Evolutionary conservation across 1,140 invertebrate species (phyloP), one percentile per base, ranked within the genome.

Genomic region (Aphis craccivora): DNA sequence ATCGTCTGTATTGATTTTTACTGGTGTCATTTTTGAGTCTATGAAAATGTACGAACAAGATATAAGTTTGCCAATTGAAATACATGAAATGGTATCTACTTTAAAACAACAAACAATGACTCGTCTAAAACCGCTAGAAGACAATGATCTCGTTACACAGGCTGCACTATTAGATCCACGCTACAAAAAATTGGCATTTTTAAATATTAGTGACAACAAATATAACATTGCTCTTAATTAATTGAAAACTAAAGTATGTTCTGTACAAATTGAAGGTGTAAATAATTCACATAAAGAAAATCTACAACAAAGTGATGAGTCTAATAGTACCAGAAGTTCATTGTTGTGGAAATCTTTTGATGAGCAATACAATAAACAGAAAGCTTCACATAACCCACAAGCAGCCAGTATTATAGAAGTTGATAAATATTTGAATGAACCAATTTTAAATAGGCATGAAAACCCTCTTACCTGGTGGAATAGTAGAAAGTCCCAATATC

Each of bases 401-500:
- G 83, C 40, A 20, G 83, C 83, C 14, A 14, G 83, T 2, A 86
- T 40, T 40, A 40, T 86, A 40, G 83, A 86, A 86, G 11, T 86
- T 86, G n/a, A 86, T 40, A 86, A 86, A 86, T 86, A 86, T 86
- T 20, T 86, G 2, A 86, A 86, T 43, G 83, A 86, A 22, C n/a
- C 2, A 40, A 23, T 86, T 40, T 18, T 86, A 20, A 9, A 43
- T 7, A 23, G 83, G 35, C 83, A 86, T 40, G 22, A 23, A 23
- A 14, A 86, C 40, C 83, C 83, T 11, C 40, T 86, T 40, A 23
- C 22, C 40, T 86, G n/a, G 37, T 86, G 83, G 83, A 40, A 35
- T 23, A 37, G 40, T 18, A 86, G 83, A 22, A 86, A 86, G 23
- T 22, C 35, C 7, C 18, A 40, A 18, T 86, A 86, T 86, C 37